These are phyloP conservation scores for Porites lobata DNA, from an alignment of 92 coral and sea anemone species.

Conservation along the genomic window DNA sequence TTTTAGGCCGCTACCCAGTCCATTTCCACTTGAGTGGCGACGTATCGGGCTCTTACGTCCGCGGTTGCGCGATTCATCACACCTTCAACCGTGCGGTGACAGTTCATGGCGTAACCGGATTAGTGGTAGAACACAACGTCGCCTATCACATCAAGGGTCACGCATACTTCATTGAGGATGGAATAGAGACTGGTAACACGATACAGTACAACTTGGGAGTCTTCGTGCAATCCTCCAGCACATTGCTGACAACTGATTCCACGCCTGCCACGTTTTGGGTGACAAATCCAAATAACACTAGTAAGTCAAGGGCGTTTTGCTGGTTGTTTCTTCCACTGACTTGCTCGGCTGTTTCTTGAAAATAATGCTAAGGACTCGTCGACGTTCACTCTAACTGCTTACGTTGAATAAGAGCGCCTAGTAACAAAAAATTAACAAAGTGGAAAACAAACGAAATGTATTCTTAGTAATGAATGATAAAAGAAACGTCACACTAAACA, in stretches of 20 bases:
- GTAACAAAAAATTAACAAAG: too few relatives aligned
- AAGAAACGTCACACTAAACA: too few relatives aligned
- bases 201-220: slow-evolving; percentile 93
- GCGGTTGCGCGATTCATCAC: slow-evolving; percentile 96
- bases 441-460: too few relatives aligned
- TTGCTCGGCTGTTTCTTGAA: too few relatives aligned
- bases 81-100: slow-evolving; percentile 96
- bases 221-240: slow-evolving; percentile 84
- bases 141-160: slow-evolving; percentile 92
- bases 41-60: slow-evolving; percentile 93
- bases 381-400: too few relatives aligned
- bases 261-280: slow-evolving; percentile 97
- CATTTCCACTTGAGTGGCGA: slow-evolving; percentile 95
- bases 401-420: too few relatives aligned
- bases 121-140: slow-evolving; percentile 90
- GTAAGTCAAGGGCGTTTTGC: slow-evolving; percentile 30
- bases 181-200: slow-evolving; percentile 94
- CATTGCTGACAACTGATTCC: slow-evolving; percentile 83
- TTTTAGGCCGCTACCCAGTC: slow-evolving; percentile 90
- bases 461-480: too few relatives aligned
- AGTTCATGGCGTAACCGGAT: slow-evolving; percentile 88
- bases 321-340: too few relatives aligned
- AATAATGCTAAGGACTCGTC: too few relatives aligned
- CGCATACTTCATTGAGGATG: slow-evolving; percentile 96
- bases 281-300: slow-evolving; percentile 92